Evolutionary conservation across 2,797 vertebrate species (phyloP).

Genomic region (Onychomys leucogaster): DNA sequence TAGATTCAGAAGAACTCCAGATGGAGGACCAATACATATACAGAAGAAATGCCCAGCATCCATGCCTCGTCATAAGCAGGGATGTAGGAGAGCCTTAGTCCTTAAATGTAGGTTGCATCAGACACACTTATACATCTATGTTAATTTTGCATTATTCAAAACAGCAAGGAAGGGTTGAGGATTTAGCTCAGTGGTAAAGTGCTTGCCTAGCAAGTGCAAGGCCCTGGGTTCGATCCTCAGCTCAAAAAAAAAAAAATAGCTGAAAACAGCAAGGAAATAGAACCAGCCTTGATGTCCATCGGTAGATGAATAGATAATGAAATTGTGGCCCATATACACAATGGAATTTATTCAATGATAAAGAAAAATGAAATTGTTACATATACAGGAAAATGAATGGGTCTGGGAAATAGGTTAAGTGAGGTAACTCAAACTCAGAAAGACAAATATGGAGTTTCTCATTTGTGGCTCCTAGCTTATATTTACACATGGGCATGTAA

Average conservation of each 20-base stretch:
- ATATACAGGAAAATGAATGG: background rate
- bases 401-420: background rate
- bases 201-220: too few species aligned
- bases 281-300: background rate
- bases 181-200: too few species aligned
- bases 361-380: background rate
- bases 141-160: background rate
- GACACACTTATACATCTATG: background rate
- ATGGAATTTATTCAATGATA: background rate
- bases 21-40: background rate
- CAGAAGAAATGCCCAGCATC: background rate
- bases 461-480: background rate
- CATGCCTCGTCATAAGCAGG: background rate
- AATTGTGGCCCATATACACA: background rate
- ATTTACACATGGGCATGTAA: background rate
- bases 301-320: background rate
- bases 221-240: too few species aligned
- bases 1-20: constrained; percentile 59
- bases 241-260: too few species aligned
- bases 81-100: background rate
- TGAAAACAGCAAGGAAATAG: background rate
- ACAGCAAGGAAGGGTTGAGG: background rate
- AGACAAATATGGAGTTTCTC: background rate
- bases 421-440: background rate
- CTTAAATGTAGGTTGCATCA: background rate